These are phyloP conservation scores for Chaetorhynchus papuensis DNA, from an alignment of 2,113 vertebrate species.

Conservation along the genomic window DNA sequence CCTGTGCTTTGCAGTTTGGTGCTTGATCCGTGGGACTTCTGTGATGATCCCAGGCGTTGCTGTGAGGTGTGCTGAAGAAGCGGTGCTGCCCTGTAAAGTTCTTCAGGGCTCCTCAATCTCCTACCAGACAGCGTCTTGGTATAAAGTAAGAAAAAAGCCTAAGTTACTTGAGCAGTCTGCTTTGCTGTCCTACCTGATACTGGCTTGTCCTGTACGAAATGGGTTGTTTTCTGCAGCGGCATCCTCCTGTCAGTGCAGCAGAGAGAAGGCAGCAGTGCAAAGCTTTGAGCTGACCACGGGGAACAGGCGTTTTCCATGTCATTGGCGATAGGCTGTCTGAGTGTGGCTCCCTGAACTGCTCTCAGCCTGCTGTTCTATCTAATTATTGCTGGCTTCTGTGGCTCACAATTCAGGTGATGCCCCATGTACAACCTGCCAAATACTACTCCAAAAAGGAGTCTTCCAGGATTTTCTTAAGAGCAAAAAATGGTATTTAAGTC, in stretches of 20 bases:
- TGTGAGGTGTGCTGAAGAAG: constrained; percentile 66
- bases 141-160: constrained; percentile 63
- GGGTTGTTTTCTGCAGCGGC: background rate
- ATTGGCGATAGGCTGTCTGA: background rate
- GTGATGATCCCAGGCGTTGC: constrained; percentile 9
- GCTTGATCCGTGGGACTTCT: background rate
- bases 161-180: background rate
- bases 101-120: constrained; percentile 8
- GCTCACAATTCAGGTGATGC: background rate
- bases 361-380: background rate
- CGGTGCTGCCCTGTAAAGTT: constrained; percentile 62
- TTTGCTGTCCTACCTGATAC: background rate
- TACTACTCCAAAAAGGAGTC: background rate
- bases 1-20: constrained; percentile 62
- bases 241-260: background rate
- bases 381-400: background rate
- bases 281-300: background rate
- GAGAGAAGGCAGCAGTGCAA: background rate
- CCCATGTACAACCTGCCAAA: background rate
- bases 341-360: background rate
- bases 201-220: background rate
- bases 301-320: background rate
- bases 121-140: constrained; percentile 49
- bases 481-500: background rate
- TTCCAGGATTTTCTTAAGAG: background rate